Evolutionary conservation across 1,140 invertebrate species (phyloP).

Genomic region (Pogonognathellus flavescens): DNA sequence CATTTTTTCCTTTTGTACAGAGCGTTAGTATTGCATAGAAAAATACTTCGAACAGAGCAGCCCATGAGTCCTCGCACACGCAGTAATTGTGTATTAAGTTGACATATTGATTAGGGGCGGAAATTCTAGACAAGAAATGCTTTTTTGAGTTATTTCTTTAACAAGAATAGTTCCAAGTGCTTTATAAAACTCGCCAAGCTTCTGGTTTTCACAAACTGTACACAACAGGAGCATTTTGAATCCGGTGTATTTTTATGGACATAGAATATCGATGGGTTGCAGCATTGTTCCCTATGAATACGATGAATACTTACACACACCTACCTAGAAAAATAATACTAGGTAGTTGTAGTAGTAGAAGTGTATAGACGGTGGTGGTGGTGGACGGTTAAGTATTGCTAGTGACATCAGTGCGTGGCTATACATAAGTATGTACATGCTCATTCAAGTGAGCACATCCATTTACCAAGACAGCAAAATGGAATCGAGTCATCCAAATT

Average conservation of each 20-base stretch:
- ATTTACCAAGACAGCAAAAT: constrained; percentile 20
- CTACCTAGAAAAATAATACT: background rate
- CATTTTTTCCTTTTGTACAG: too few species aligned
- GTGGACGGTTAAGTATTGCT: background rate
- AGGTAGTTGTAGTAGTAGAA: background rate
- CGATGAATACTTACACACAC: background rate
- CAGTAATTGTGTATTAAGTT: constrained; percentile 15
- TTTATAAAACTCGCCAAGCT: too few species aligned
- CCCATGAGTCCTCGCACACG: background rate
- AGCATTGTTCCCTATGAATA: constrained; percentile 31
- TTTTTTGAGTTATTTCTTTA: constrained; percentile 16
- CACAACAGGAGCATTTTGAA: constrained; percentile 14
- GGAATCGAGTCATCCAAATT: constrained; percentile 33
- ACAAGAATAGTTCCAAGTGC: background rate
- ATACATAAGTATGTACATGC: background rate
- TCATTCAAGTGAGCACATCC: constrained; percentile 18
- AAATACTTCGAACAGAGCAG: background rate
- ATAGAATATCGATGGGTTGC: constrained; percentile 17
- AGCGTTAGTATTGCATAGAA: too few species aligned
- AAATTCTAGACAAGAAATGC: background rate
- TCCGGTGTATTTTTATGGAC: background rate
- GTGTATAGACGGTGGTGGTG: background rate
- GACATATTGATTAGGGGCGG: constrained; percentile 38
- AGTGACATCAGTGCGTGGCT: background rate
- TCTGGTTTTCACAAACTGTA: too few species aligned